A percentile compares a stretch with the other conserved stretches of the same genome.
Evolutionary conservation across 2,113 vertebrate genomes (phyloP).

Genomic region (Lasiurus borealis): DNA sequence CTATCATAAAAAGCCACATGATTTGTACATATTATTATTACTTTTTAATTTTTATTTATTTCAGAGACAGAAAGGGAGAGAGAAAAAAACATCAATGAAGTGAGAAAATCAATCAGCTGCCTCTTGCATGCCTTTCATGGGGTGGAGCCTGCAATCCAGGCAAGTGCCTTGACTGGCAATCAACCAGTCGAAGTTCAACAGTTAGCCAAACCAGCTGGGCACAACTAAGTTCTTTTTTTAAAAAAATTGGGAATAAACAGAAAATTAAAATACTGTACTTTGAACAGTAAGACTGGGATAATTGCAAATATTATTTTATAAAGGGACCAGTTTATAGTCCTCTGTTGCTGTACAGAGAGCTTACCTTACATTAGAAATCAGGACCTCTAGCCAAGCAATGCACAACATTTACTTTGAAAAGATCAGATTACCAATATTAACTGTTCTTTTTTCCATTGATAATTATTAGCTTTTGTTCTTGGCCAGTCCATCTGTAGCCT

Average conservation of each 20-base stretch:
- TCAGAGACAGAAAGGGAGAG: too few relatives aligned
- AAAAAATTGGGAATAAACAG: neutral
- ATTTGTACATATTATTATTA: too few relatives aligned
- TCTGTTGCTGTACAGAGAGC: neutral
- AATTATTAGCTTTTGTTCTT: neutral
- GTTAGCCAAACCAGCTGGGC: too few relatives aligned
- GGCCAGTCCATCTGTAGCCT: neutral
- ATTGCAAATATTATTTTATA: conserved; percentile 18
- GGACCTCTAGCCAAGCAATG: neutral
- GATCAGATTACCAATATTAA: neutral
- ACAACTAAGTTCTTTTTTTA: neutral
- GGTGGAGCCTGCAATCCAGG: too few relatives aligned
- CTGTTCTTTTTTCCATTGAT: neutral
- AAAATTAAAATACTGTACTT: conserved; percentile 31
- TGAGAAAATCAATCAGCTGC: too few relatives aligned
- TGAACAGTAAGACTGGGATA: neutral
- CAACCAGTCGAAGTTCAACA: too few relatives aligned
- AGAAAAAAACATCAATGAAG: too few relatives aligned
- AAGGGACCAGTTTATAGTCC: neutral
- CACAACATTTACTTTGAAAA: neutral
- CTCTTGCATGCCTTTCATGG: too few relatives aligned
- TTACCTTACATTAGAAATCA: neutral
- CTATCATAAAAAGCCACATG: conserved; percentile 38
- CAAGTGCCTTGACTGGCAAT: too few relatives aligned
- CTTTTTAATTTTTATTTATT: too few relatives aligned